phyloP scores from a whole-genome alignment of 1,140 invertebrate species.

The Drosophila melanica region DNA sequence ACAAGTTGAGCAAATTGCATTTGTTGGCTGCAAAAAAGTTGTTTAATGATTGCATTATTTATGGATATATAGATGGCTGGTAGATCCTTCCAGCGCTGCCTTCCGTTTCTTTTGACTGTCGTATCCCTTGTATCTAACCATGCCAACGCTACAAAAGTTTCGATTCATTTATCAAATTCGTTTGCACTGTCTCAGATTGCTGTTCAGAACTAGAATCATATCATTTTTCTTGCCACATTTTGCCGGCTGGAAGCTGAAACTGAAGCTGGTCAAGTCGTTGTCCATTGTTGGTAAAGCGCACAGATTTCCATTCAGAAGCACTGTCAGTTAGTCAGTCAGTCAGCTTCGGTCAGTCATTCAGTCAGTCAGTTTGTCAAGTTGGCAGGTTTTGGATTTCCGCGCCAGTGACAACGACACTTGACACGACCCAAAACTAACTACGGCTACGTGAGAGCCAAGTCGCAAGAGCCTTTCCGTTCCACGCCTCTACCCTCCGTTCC shows the following conservation, averaged over 20 bases:
- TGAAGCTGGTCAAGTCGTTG: conserved; percentile 36
- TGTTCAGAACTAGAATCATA: conserved; percentile 33
- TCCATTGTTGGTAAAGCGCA: conserved; percentile 31
- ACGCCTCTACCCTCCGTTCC: neutral
- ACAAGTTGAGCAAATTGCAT: conserved; percentile 36
- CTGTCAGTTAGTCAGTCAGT: conserved; percentile 12
- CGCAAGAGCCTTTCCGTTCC: conserved; percentile 20
- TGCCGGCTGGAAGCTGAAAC: neutral
- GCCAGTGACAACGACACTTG: conserved; percentile 63
- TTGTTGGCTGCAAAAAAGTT: conserved; percentile 41
- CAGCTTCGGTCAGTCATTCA: conserved; percentile 32
- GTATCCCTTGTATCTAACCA: neutral
- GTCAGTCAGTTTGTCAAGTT: conserved; percentile 21
- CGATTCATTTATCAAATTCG: conserved; percentile 72
- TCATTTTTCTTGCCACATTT: conserved; percentile 72
- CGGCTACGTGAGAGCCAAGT: conserved; percentile 39
- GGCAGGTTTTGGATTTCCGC: conserved; percentile 68
- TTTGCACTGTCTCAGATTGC: conserved; percentile 35
- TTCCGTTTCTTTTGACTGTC: neutral
- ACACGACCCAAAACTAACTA: conserved; percentile 70
- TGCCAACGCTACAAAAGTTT: conserved; percentile 27
- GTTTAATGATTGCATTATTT: conserved; percentile 58
- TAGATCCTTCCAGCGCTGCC: neutral
- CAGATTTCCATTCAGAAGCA: conserved; percentile 60
- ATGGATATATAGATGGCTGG: neutral